Percentiles rank a stretch among this genome's conserved stretches.
phyloP scores from a whole-genome alignment of 2,888 invertebrate genomes.

The Melanotus villosus region DNA sequence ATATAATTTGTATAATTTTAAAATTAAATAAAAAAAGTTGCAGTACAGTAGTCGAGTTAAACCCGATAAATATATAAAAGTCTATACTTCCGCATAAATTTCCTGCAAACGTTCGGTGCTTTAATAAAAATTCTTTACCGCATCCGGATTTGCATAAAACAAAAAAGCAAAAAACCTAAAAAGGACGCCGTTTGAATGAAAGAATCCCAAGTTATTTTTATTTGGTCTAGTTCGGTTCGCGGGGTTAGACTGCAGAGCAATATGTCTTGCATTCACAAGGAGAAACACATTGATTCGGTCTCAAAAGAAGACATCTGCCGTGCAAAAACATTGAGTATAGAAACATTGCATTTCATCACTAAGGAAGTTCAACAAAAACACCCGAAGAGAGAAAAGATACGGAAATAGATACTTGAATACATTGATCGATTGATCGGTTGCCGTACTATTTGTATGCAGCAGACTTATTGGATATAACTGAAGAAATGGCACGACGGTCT shows the following conservation, averaged over 20 bases:
- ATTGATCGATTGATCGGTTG: slow-evolving; percentile 21
- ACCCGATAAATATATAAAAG: not conserved
- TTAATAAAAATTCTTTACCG: slow-evolving; percentile 30
- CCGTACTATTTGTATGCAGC: slow-evolving; percentile 16
- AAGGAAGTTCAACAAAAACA: not conserved
- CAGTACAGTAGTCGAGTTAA: no score
- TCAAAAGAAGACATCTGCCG: slow-evolving; percentile 21
- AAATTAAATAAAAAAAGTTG: no score
- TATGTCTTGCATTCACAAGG: slow-evolving; percentile 36
- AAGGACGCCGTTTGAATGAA: slow-evolving; percentile 32
- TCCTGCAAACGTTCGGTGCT: not conserved
- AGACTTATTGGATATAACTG: not conserved
- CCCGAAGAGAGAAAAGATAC: not conserved
- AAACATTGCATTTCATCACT: slow-evolving; percentile 23
- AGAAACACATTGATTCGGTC: slow-evolving; percentile 27
- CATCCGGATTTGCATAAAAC: slow-evolving; percentile 25
- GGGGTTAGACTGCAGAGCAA: slow-evolving; percentile 27
- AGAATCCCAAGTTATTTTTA: slow-evolving; percentile 30
- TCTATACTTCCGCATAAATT: not conserved
- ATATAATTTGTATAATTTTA: no score
- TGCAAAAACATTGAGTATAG: slow-evolving; percentile 12
- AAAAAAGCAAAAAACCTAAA: slow-evolving; percentile 14
- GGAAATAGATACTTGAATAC: slow-evolving; percentile 21
- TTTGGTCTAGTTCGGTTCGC: slow-evolving; percentile 32
- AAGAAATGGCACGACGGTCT: no score